phyloP scores from a whole-genome alignment of 1,140 invertebrate genomes.

The Trichoplusia ni region DNA sequence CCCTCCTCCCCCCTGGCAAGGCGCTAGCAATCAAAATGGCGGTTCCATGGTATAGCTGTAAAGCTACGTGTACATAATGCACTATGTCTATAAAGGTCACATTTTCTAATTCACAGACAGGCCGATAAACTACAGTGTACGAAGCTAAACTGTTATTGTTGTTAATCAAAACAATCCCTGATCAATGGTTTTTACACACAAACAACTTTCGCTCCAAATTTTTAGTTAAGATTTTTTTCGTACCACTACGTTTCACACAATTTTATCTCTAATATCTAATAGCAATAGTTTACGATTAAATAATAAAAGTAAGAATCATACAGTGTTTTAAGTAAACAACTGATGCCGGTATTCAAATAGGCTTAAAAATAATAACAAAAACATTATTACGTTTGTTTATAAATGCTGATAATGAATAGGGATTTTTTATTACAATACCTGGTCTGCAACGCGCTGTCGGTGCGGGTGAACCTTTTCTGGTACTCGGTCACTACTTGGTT shows the following conservation, averaged over 20 bases:
- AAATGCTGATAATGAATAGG: slow-evolving; percentile 15
- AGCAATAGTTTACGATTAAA: too few species aligned
- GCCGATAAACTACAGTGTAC: not conserved
- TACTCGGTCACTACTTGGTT: slow-evolving; percentile 67
- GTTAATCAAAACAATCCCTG: slow-evolving; percentile 7
- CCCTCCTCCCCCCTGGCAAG: slow-evolving; percentile 59
- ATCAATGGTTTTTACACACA: slow-evolving; percentile 6
- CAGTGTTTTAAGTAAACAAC: slow-evolving; percentile 53
- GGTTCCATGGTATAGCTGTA: slow-evolving; percentile 67
- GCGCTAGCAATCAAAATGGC: slow-evolving; percentile 76
- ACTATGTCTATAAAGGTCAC: slow-evolving; percentile 46
- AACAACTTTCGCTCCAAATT: slow-evolving; percentile 37
- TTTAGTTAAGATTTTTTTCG: too few species aligned
- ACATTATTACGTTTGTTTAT: not conserved
- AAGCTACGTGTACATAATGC: slow-evolving; percentile 64
- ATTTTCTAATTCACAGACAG: slow-evolving; percentile 1
- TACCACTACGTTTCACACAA: too few species aligned
- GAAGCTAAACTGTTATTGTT: not conserved
- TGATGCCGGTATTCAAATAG: slow-evolving; percentile 49
- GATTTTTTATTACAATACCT: slow-evolving; percentile 38
- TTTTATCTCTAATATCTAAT: too few species aligned
- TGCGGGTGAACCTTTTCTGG: slow-evolving; percentile 58
- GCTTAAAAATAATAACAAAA: slow-evolving; percentile 12
- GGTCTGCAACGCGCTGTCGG: slow-evolving; percentile 48
- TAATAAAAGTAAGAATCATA: not conserved